Evolutionary conservation across 2,797 vertebrate genomes (phyloP).

Genomic region (Melanotaenia parkinsoni): DNA sequence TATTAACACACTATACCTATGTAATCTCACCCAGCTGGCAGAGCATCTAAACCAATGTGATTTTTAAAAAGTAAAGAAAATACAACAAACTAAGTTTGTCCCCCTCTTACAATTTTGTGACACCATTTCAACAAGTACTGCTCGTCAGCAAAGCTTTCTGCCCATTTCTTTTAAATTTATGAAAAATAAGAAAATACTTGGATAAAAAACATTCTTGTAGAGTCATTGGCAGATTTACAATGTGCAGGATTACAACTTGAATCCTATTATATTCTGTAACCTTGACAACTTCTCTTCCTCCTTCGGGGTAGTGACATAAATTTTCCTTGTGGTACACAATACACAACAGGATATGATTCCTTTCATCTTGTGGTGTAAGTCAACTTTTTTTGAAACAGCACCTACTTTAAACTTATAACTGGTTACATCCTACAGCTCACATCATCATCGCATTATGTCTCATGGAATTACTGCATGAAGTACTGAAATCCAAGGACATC

Average conservation of each 20-base stretch:
- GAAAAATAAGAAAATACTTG: constrained; percentile 48
- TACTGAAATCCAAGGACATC: constrained; percentile 56
- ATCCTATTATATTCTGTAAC: constrained; percentile 68
- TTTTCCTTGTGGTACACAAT: constrained; percentile 55
- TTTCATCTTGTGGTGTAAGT: constrained; percentile 62
- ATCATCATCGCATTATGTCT: constrained; percentile 46
- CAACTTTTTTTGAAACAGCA: constrained; percentile 55
- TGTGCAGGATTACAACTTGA: constrained; percentile 60
- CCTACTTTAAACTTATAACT: constrained; percentile 58
- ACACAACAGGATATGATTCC: constrained; percentile 56
- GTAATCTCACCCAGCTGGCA: too few relatives aligned
- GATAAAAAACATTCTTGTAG: constrained; percentile 38
- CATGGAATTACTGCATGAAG: constrained; percentile 37
- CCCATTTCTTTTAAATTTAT: constrained; percentile 28
- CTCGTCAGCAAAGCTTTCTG: constrained; percentile 27
- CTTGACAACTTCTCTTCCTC: constrained; percentile 66
- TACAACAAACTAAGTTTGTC: constrained; percentile 8
- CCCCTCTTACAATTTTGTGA: constrained; percentile 36
- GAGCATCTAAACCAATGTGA: too few relatives aligned
- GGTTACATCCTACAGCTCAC: constrained; percentile 47
- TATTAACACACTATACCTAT: neutral
- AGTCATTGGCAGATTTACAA: constrained; percentile 70
- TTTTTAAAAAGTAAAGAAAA: neutral
- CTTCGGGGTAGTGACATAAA: constrained; percentile 58
- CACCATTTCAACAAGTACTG: constrained; percentile 16